Base-by-base conservation (phyloP, 2,113 vertebrate genomes). In the Ophiodon elongatus region DNA sequence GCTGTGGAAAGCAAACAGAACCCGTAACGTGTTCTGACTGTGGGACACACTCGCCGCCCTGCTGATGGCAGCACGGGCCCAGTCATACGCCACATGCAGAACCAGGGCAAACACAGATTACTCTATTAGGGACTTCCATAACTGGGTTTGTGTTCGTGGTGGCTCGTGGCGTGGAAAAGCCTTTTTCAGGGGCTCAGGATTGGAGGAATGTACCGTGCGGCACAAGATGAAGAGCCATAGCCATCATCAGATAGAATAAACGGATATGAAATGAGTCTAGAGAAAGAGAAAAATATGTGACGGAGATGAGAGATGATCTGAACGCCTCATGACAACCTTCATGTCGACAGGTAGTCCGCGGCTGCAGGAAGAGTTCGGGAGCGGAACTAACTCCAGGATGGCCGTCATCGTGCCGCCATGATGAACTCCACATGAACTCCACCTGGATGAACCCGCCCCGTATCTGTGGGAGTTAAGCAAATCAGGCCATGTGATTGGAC, bases 351-450 rank as follows among this genome's bases (percentile, higher is more conserved):
- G 66, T 68, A 4, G 27, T 23, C 25, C 5, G 1, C 0, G 8
- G 43, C 65, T 17, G 39, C 63, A 17, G 56, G 73, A 43, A 4
- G 57, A 35, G 37, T 17, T 33, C 43, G 19, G 23, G 2, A 41
- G 31, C 17, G 1, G 25, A 64, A 19, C 27, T 17, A 73, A 78
- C 64, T 77, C 43, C 8, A 9, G 21, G 5, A 15, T 17, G 7
- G 71, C 47, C 54, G 27, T 37, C 73, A 10, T 19, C 2, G 52
- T 13, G 64, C 69, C 75, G 19, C 91, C 90, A 93, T 93, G 66
- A 47, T 94, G 92, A 94, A 93, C 94, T 94, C 73, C 65, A 1
- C 27, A 47, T 93, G 93, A 94, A 91, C 94, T 54, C 31, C 60
- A 35, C 23, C 57, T 1, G 6, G 11, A 25, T 65, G 35, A 65